These are phyloP conservation scores for Phasianus colchicus DNA, from an alignment of 2,113 vertebrate genomes.

Conservation along the genomic window DNA sequence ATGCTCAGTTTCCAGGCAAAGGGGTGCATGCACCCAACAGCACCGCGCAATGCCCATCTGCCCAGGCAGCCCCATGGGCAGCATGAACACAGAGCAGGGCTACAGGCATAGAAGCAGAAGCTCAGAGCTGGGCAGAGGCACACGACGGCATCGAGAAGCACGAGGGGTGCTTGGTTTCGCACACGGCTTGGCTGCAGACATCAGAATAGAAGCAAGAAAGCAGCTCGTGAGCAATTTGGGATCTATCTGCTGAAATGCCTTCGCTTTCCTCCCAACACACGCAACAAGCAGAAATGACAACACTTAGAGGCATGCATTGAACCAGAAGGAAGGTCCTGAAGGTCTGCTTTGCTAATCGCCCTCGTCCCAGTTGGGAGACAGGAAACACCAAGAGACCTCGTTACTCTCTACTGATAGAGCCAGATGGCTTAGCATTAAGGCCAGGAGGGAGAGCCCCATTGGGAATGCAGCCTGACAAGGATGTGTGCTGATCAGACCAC, in stretches of 20 bases:
- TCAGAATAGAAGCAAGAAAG: not conserved
- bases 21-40: not conserved
- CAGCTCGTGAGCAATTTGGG: not conserved
- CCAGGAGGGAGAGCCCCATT: not conserved
- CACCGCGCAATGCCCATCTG: not conserved
- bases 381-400: not conserved
- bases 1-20: conserved; percentile 9
- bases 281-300: conserved; percentile 24
- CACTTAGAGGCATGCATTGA: not conserved
- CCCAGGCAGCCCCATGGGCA: not conserved
- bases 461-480: not conserved
- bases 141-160: rapidly evolving
- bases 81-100: not conserved
- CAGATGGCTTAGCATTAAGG: not conserved
- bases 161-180: not conserved
- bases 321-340: conserved; percentile 1
- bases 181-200: not conserved
- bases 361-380: not conserved
- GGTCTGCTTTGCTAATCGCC: not conserved
- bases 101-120: conserved; percentile 1
- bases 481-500: not conserved
- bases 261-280: not conserved
- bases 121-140: not conserved
- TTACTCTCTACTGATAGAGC: not conserved
- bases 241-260: not conserved